Conservation (phyloP, 2,797 vertebrate species). For the Notolabrus celidotus region DNA sequence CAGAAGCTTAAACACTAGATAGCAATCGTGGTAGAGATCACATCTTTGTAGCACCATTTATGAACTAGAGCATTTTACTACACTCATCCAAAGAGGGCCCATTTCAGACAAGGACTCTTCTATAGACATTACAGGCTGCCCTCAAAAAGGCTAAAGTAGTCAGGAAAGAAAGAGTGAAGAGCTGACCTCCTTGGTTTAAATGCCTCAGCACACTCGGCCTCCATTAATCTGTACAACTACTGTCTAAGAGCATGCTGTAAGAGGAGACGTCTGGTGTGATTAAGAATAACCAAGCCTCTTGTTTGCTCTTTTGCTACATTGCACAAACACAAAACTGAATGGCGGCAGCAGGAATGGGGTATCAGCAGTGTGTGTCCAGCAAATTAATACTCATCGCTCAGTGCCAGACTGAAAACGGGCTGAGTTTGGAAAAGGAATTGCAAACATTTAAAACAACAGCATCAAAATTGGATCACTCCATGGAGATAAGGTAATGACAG, state of each 20-base stretch:
- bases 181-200: slow-evolving; percentile 30
- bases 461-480: no score
- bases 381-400: slow-evolving; percentile 2
- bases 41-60: slow-evolving; percentile 47
- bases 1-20: slow-evolving; percentile 7
- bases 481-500: not conserved
- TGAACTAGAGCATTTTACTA: slow-evolving; percentile 28
- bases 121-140: slow-evolving; percentile 24
- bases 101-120: slow-evolving; percentile 63
- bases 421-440: not conserved
- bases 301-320: slow-evolving; percentile 46
- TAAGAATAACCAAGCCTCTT: slow-evolving; percentile 21
- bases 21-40: slow-evolving; percentile 14
- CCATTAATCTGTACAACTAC: slow-evolving; percentile 48
- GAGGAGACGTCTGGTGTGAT: slow-evolving; percentile 55
- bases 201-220: slow-evolving; percentile 57
- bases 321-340: slow-evolving; percentile 52
- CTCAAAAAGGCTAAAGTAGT: slow-evolving; percentile 25
- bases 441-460: not conserved
- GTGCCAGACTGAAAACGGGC: not conserved
- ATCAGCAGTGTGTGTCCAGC: slow-evolving; percentile 1
- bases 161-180: slow-evolving; percentile 25
- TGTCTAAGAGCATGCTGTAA: slow-evolving; percentile 38
- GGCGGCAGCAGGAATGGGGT: not conserved
- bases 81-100: slow-evolving; percentile 33